These are phyloP conservation scores for Neomonachus schauinslandi DNA, from an alignment of 2,113 vertebrate genomes.

Conservation along the genomic window DNA sequence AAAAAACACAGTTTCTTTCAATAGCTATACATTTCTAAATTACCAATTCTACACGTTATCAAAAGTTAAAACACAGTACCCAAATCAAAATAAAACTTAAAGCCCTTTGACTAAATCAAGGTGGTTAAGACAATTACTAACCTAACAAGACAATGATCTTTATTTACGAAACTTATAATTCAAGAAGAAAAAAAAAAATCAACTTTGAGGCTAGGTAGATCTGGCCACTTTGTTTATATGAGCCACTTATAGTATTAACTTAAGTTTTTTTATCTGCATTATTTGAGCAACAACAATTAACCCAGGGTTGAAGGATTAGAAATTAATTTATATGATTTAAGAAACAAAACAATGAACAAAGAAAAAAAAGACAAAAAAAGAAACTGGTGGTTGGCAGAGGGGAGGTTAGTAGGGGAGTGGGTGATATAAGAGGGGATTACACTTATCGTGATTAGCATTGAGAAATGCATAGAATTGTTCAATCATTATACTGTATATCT, in stretches of 20 bases:
- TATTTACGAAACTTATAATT: not conserved
- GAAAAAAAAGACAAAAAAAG: not conserved
- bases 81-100: slow-evolving; percentile 52
- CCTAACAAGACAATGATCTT: not conserved
- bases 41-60: slow-evolving; percentile 14
- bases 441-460: not conserved
- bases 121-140: slow-evolving; percentile 16
- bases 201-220: not conserved
- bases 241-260: not conserved
- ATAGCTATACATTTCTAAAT: slow-evolving; percentile 12
- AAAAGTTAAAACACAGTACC: slow-evolving; percentile 37
- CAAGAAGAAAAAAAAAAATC: not conserved
- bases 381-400: not conserved
- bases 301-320: not conserved
- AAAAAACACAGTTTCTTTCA: not conserved
- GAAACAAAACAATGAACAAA: not conserved
- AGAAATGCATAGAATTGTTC: not conserved
- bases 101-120: not conserved
- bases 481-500: not conserved
- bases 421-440: not conserved
- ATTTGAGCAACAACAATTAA: not conserved
- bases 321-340: not conserved
- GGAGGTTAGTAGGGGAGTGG: not conserved
- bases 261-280: not conserved
- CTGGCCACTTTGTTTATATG: not conserved